These are phyloP conservation scores for Platanista minor DNA, from an alignment of 2,113 vertebrate species.

Conservation along the genomic window DNA sequence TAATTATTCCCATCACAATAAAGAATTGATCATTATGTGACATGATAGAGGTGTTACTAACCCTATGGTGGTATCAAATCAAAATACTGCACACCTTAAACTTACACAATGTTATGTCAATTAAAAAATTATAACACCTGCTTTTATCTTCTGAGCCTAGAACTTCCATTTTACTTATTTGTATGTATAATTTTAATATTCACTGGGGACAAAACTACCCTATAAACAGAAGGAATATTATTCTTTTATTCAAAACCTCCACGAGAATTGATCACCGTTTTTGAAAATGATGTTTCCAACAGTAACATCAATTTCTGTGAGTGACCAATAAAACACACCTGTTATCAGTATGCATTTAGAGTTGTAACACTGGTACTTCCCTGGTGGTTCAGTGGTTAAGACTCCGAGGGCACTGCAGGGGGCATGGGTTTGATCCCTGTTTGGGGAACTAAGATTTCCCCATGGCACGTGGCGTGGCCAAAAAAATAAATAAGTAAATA, in stretches of 20 bases:
- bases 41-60: background rate
- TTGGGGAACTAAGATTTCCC: too few relatives aligned
- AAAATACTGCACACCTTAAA: background rate
- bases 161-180: background rate
- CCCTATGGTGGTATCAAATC: background rate
- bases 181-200: background rate
- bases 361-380: background rate
- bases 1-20: background rate
- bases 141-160: background rate
- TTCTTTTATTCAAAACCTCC: background rate
- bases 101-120: background rate
- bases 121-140: background rate
- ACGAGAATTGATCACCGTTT: background rate
- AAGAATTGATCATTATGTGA: background rate
- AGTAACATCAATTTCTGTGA: background rate
- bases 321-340: background rate
- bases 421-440: too few relatives aligned
- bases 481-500: background rate
- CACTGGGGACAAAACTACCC: background rate
- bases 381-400: too few relatives aligned
- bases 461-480: too few relatives aligned
- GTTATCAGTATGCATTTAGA: background rate
- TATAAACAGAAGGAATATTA: background rate
- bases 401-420: too few relatives aligned
- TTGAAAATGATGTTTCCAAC: background rate